A percentile compares a stretch with the other conserved stretches of the same genome.
These are phyloP conservation scores for Vipera ursinii DNA, from an alignment of 2,797 vertebrate genomes.

Conservation along the genomic window DNA sequence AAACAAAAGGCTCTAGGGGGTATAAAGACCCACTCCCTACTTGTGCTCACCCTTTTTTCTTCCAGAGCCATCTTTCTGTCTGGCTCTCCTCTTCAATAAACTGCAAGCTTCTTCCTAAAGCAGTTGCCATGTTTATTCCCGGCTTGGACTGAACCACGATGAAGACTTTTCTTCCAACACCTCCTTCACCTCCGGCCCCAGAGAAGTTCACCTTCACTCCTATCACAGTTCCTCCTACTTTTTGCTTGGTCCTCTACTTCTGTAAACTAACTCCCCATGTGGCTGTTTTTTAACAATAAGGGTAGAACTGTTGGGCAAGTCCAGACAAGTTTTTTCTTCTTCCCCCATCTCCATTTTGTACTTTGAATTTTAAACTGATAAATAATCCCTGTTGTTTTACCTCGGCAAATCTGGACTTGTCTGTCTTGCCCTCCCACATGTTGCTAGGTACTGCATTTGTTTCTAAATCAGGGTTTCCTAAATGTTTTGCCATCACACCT, in stretches of 20 bases:
- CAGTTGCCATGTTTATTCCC: no score
- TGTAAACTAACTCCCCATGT: not conserved
- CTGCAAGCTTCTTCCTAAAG: no score
- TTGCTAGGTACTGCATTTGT: not conserved
- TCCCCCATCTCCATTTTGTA: not conserved
- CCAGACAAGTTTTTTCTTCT: not conserved
- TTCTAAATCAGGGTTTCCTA: not conserved
- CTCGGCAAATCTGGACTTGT: not conserved
- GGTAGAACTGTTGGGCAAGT: not conserved
- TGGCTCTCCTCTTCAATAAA: no score
- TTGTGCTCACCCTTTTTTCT: no score
- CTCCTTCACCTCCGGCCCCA: not conserved
- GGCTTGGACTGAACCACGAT: no score
- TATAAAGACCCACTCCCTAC: no score
- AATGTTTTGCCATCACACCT: not conserved
- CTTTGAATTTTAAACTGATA: not conserved
- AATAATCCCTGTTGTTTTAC: not conserved
- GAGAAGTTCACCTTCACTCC: not conserved
- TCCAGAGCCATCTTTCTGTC: no score
- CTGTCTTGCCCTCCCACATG: not conserved
- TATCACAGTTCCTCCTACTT: not conserved
- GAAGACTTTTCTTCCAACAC: no score
- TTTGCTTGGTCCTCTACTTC: not conserved
- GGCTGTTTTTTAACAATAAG: not conserved
- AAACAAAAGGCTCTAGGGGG: no score